phyloP scores from a whole-genome alignment of 2,888 invertebrate genomes.

The Andrena flavipes region DNA sequence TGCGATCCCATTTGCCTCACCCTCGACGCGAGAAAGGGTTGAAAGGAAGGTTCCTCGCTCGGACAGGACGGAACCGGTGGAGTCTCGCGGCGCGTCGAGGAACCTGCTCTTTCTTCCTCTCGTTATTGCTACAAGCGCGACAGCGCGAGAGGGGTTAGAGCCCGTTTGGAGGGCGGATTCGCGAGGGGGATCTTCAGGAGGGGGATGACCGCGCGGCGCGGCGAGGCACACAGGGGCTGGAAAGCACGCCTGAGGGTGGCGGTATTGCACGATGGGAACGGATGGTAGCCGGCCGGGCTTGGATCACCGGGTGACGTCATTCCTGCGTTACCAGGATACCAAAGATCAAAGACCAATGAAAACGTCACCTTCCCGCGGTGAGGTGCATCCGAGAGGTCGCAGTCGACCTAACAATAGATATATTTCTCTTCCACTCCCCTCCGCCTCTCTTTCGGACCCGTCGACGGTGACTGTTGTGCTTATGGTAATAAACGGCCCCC shows the following conservation, averaged over 20 bases:
- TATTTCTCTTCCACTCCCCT: not conserved
- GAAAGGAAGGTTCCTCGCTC: conserved; percentile 38
- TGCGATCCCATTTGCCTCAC: not conserved
- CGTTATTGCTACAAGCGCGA: conserved; percentile 69
- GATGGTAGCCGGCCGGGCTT: conserved; percentile 68
- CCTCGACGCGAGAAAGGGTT: conserved; percentile 32
- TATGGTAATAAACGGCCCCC: conserved; percentile 46
- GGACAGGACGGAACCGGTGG: conserved; percentile 35
- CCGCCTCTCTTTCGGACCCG: not conserved
- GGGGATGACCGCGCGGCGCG: conserved; percentile 51
- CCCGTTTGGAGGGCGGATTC: conserved; percentile 74
- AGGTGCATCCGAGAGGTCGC: conserved; percentile 33
- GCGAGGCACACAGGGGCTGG: conserved; percentile 46
- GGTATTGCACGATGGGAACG: conserved; percentile 66
- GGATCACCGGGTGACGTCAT: conserved; percentile 72
- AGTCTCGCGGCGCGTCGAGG: conserved; percentile 37
- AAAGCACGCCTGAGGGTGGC: conserved; percentile 64
- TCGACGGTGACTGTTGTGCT: conserved; percentile 31
- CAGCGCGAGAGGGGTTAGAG: conserved; percentile 75
- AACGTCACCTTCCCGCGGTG: conserved; percentile 55
- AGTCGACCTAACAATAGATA: conserved; percentile 48
- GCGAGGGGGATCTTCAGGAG: conserved; percentile 74
- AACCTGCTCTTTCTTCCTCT: conserved; percentile 64
- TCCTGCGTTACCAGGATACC: conserved; percentile 71
- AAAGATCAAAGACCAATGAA: conserved; percentile 67